Percentiles rank a stretch among this genome's conserved stretches.
Conservation (phyloP, 1,140 invertebrate species). For the Zeugodacus cucurbitae region DNA sequence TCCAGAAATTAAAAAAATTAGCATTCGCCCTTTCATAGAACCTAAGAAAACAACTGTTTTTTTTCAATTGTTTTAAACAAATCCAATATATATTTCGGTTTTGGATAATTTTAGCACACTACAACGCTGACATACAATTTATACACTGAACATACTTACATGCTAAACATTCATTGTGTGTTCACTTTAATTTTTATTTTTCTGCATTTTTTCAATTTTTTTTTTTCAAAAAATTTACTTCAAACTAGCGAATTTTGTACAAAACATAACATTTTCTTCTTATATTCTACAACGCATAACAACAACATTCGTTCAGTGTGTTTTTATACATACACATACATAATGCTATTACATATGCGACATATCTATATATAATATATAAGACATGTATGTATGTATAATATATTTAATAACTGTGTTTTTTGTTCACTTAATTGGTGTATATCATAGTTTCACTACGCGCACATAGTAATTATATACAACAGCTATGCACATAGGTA, state of each 20-base stretch:
- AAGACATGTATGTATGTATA: background rate
- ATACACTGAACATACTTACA: background rate
- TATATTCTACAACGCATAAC: slow-evolving; percentile 11
- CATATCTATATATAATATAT: background rate
- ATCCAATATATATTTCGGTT: slow-evolving; percentile 33
- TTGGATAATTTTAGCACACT: background rate
- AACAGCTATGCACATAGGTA: background rate
- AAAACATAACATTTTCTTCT: background rate
- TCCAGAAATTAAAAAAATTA: background rate
- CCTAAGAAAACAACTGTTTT: slow-evolving; percentile 9
- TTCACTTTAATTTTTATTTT: background rate
- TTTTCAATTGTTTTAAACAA: slow-evolving; percentile 35
- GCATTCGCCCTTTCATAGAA: background rate
- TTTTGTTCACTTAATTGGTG: background rate
- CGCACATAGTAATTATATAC: background rate
- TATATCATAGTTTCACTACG: slow-evolving; percentile 9
- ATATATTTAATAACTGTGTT: slow-evolving; percentile 3
- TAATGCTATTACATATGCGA: background rate
- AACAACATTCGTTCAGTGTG: slow-evolving; percentile 22
- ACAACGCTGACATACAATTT: slow-evolving; percentile 16
- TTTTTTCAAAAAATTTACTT: background rate
- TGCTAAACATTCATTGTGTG: background rate
- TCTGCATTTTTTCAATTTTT: background rate
- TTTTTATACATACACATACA: background rate
- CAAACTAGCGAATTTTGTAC: background rate